Evolutionary conservation across 2,888 invertebrate species (phyloP).

Genomic region (Caenorhabditis parvicauda): DNA sequence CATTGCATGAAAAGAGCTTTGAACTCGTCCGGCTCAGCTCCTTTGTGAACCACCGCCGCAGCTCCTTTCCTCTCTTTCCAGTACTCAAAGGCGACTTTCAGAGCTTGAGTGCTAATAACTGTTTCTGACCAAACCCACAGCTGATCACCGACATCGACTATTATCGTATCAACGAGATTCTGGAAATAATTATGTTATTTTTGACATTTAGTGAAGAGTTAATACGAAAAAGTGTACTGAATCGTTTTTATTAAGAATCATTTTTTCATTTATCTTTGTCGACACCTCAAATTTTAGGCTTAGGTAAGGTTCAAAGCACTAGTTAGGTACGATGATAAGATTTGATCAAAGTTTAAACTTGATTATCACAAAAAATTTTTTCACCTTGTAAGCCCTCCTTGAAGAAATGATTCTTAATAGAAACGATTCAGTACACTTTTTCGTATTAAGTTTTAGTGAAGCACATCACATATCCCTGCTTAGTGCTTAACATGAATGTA

Average conservation of each 20-base stretch:
- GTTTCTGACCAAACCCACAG: slow-evolving; percentile 54
- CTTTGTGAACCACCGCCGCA: slow-evolving; percentile 39
- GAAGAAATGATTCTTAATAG: too few species aligned
- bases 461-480: too few species aligned
- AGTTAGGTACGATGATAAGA: too few species aligned
- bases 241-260: not conserved
- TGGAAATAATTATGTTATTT: slow-evolving; percentile 7
- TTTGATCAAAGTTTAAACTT: too few species aligned
- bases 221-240: not conserved
- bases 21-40: slow-evolving; percentile 47
- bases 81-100: slow-evolving; percentile 39
- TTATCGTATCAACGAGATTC: slow-evolving; percentile 33
- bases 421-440: too few species aligned
- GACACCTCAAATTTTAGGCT: not conserved
- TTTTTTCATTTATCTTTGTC: not conserved
- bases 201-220: too few species aligned
- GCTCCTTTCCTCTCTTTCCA: slow-evolving; percentile 23
- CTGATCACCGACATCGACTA: slow-evolving; percentile 44
- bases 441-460: too few species aligned
- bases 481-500: too few species aligned
- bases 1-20: slow-evolving; percentile 48
- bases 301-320: too few species aligned
- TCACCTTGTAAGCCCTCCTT: too few species aligned
- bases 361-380: too few species aligned
- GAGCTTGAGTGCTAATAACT: slow-evolving; percentile 33